Conservation (phyloP, 1,140 invertebrate species). For the Aporrectodea caliginosa region DNA sequence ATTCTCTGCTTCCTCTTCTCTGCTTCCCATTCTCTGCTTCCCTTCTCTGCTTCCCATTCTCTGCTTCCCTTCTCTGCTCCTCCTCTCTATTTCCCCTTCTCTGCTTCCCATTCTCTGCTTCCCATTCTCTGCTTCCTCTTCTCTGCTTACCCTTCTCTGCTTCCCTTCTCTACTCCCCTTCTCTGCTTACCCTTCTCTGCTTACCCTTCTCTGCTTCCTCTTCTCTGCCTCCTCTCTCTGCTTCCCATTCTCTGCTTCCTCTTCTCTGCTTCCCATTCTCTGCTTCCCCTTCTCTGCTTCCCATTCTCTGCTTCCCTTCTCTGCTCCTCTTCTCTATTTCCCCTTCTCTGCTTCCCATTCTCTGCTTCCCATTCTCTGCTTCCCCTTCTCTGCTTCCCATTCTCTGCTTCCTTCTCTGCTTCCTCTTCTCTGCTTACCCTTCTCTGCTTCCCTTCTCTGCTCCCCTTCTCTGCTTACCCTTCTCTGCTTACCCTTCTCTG, state of each 20-base stretch:
- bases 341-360: background rate
- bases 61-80: background rate
- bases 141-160: background rate
- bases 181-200: background rate
- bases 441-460: background rate
- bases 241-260: background rate
- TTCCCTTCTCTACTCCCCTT: background rate
- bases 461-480: background rate
- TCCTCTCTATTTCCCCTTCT: background rate
- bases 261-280: background rate
- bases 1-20: background rate
- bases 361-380: background rate
- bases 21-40: background rate
- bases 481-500: background rate
- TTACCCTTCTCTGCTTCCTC: background rate
- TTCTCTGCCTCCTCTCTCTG: background rate
- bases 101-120: background rate
- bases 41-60: background rate
- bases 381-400: background rate
- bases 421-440: background rate
- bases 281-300: background rate
- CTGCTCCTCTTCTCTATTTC: background rate
- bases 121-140: background rate
- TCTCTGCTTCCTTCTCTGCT: too few relatives aligned
- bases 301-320: background rate